Base-by-base conservation (phyloP, 1,140 invertebrate species). In the Ephestia elutella region DNA sequence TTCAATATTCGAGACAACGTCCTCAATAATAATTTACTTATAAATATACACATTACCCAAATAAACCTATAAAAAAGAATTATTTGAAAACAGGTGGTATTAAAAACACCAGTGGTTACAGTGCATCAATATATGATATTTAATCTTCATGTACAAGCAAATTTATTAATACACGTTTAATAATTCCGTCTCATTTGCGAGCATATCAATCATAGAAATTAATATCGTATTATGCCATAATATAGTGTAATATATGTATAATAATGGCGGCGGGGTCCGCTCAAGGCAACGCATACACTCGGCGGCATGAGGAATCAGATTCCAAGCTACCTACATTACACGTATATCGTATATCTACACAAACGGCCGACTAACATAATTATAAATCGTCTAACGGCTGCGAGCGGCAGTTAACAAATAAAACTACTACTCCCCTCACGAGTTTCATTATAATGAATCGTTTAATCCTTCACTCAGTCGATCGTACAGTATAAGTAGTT, bases 61-160 rank as follows among this genome's bases (percentile, higher is more conserved):
- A 84, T 86, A 84, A 79, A 85, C 74, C 76, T 84, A 83, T 69
- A 78, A 75, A 79, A 78, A 81, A 73, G 62, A 72, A 78, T 74
- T 71, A 63, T 67, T 75, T 75, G 68, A 82, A 80, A 53, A 69
- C 70, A 81, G 81, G 82, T 84, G 82, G 82, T 78, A 78, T 81
- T 87, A 87, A 87, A 86, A 88, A 86, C 79, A 85, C 79, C 82
- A 86, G 74, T 76, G 68, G 68, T 63, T 86, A 86, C 78, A 84
- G 86, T 88, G 86, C 86, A 85, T 88, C 81, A 86, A 86, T 86
- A 88, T 86, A 86, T 88, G 86, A 82, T 86, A 88, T 86, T 86
- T 86, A 86, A 86, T 88, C 71, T 83, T 86, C 80, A 86, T 87
- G 75, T 88, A 86, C 85, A 88, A 88, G 85, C 85, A 79, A 86